Conservation (phyloP, 2,888 invertebrate species). For the Pilophorus perplexus region DNA sequence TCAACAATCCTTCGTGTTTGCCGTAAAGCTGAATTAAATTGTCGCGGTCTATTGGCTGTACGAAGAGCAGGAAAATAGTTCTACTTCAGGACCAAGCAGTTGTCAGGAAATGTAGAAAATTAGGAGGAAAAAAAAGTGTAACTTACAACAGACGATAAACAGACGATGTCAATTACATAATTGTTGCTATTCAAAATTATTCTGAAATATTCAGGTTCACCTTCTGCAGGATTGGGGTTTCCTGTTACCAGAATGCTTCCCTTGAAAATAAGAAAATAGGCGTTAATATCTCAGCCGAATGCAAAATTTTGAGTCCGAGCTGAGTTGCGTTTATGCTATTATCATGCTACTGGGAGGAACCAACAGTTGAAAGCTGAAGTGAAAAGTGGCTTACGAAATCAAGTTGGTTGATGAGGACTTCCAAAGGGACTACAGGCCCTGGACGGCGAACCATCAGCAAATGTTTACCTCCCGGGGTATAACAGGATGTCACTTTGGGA, state of each 20-base stretch:
- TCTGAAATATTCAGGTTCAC: constrained; percentile 59
- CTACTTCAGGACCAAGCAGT: too few species aligned
- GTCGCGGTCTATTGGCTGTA: constrained; percentile 55
- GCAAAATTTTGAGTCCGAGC: too few species aligned
- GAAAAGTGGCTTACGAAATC: constrained; percentile 43
- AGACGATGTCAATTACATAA: constrained; percentile 61
- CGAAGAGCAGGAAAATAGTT: not conserved
- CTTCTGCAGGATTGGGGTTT: not conserved
- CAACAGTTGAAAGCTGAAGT: too few species aligned
- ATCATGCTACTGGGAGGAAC: too few species aligned
- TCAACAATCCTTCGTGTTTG: constrained; percentile 68
- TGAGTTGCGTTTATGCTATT: too few species aligned
- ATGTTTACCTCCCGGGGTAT: constrained; percentile 61
- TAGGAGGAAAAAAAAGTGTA: constrained; percentile 40
- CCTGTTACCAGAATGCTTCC: constrained; percentile 37
- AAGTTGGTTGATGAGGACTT: constrained; percentile 47
- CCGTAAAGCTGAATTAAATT: constrained; percentile 66
- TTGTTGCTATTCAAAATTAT: constrained; percentile 60
- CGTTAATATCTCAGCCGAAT: not conserved
- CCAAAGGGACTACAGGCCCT: constrained; percentile 58
- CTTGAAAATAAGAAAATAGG: too few species aligned
- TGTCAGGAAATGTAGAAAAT: too few species aligned
- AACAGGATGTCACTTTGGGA: constrained; percentile 55
- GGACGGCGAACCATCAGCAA: constrained; percentile 62
- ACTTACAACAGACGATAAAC: constrained; percentile 59